phyloP scores from a whole-genome alignment of 1,140 invertebrate species.

The Drosophila watanabei region DNA sequence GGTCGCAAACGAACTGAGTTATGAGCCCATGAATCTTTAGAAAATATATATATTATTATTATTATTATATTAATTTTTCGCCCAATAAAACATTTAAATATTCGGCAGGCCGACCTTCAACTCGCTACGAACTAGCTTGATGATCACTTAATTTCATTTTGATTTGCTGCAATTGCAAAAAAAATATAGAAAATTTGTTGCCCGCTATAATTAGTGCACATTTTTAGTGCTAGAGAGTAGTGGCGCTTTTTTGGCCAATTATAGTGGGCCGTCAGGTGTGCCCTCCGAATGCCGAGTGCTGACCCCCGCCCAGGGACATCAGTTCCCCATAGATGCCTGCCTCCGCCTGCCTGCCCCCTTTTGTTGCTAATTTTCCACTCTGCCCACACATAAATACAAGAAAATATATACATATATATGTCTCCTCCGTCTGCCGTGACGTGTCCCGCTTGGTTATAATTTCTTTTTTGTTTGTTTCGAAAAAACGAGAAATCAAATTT shows the following conservation, averaged over 20 bases:
- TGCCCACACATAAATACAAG: constrained; percentile 57
- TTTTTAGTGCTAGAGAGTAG: constrained; percentile 10
- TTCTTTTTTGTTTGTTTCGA: constrained; percentile 37
- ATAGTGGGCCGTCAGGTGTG: constrained; percentile 61
- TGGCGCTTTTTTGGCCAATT: constrained; percentile 30
- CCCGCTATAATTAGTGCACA: constrained; percentile 11
- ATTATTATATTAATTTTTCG: background rate
- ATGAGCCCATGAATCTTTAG: constrained; percentile 9
- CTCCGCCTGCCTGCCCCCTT: constrained; percentile 13
- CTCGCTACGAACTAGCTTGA: constrained; percentile 18
- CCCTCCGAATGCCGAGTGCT: constrained; percentile 55
- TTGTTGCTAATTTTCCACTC: constrained; percentile 69
- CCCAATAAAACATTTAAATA: constrained; percentile 25
- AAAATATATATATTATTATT: background rate
- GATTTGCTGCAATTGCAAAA: constrained; percentile 10
- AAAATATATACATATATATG: constrained; percentile 7
- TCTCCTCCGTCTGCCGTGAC: constrained; percentile 31
- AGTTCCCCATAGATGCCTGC: background rate
- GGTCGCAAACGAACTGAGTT: constrained; percentile 5
- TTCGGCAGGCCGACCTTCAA: constrained; percentile 6
- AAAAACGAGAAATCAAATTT: constrained; percentile 49
- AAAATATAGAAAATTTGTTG: background rate
- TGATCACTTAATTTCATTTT: constrained; percentile 1
- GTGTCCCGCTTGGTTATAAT: constrained; percentile 39
- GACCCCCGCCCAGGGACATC: constrained; percentile 72